Conservation (phyloP, 2,888 invertebrate species). For the Xestia xanthographa region DNA sequence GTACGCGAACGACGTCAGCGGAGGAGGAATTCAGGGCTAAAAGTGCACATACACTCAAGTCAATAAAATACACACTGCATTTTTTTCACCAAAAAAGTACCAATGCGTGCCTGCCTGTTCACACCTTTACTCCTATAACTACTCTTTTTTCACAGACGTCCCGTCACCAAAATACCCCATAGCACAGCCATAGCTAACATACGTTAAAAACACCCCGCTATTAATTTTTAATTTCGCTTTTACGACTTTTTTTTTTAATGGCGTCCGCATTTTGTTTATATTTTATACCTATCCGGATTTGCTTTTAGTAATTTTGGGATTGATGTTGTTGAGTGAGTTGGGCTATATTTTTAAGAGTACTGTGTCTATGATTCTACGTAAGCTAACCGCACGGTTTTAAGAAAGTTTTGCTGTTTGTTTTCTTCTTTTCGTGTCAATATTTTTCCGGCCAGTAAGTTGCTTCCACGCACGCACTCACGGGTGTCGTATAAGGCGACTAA, state of each 20-base stretch:
- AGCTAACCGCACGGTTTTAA: no score
- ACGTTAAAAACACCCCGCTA: slow-evolving; percentile 70
- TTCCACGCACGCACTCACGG: no score
- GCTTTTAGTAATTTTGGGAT: slow-evolving; percentile 52
- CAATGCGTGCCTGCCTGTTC: background rate
- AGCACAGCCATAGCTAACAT: slow-evolving; percentile 57
- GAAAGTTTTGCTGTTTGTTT: background rate
- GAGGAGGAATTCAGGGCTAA: no score
- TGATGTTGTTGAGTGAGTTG: slow-evolving; percentile 14
- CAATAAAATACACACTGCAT: background rate
- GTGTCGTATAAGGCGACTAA: no score
- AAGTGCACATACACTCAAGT: no score
- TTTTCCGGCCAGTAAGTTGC: background rate
- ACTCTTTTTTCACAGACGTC: background rate
- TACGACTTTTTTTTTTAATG: slow-evolving; percentile 72
- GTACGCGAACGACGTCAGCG: no score
- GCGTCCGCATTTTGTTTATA: slow-evolving; percentile 63
- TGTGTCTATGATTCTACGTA: no score
- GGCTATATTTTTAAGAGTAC: background rate
- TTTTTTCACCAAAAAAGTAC: background rate
- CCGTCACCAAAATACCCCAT: slow-evolving; percentile 37
- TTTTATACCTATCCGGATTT: slow-evolving; percentile 54
- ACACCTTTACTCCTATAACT: background rate
- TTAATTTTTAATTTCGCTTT: slow-evolving; percentile 80
- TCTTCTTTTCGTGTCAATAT: background rate